Evolutionary conservation across 2,113 vertebrate species (phyloP), one percentile per base, ranked within the genome.

Genomic region (Isichthys henryi): DNA sequence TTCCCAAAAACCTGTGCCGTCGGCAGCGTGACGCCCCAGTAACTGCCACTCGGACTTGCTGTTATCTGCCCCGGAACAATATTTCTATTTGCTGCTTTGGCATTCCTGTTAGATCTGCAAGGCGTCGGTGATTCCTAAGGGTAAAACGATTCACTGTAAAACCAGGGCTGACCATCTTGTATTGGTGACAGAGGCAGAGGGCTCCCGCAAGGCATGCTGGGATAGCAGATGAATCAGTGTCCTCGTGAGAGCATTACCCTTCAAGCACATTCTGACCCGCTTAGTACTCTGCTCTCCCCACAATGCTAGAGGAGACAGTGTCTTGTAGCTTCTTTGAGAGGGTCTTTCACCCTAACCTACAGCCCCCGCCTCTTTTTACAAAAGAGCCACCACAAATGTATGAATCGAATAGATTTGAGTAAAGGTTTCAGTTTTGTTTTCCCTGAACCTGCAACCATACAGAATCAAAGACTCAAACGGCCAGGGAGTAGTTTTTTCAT

Each of bases 1-100:
- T 96, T 94, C 94, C 95, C 49, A 50, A 5, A 43, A 82, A 19
- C 10, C 77, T 3, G 19, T 35, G 19, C 31, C 13, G 1, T 1
- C 8, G 39, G 77, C 1, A 2, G 31, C 6, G 39, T 35, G 2
- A 82, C 1, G 39, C 39, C 10, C 70, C 70, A 23, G 43, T 82
- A 43, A 15, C 17, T 39, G 43, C 5, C 39, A 7, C 31, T 21
- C 13, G 4, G 31, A 82, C 31, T 5, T 7, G 19, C 27, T 70
- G 7, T 70, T 2, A 82, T 43, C 15, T 82, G 77, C 77, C 77
- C 31, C 17, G 6, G 39, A 82, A 82, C 4, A 13, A 21, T 23
- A 48, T 84, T n/a, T 83, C 8, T 48, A 8, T 48, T 48, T 84
- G 80, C 45, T 48, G 19, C 21, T 84, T 45, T 43, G 17, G 5